These are phyloP conservation scores for Oncorhynchus gorbuscha DNA, from an alignment of 2,113 vertebrate genomes.

Conservation along the genomic window DNA sequence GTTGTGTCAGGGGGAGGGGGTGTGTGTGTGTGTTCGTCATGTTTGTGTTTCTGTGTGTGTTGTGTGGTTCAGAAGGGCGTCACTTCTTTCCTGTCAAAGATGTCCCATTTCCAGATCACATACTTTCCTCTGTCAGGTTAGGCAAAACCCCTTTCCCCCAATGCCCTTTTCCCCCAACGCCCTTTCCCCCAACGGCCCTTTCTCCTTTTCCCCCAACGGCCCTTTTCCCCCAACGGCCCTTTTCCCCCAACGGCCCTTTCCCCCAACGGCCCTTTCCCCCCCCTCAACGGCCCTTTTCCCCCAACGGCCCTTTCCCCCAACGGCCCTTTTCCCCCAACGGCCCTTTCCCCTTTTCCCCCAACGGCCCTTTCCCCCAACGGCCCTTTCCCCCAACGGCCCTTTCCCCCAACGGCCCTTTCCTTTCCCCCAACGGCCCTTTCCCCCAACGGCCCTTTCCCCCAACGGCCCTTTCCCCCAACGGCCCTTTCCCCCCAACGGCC, in stretches of 20 bases:
- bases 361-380: no score
- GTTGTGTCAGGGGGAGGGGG: neutral
- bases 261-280: conserved; percentile 27
- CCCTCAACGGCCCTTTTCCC: neutral
- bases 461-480: no score
- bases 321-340: no score
- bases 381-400: no score
- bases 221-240: conserved; percentile 26
- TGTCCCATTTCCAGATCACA: conserved; percentile 17
- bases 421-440: no score
- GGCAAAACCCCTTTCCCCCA: conserved; percentile 34
- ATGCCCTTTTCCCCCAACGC: no score
- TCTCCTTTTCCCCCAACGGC: conserved; percentile 1
- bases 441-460: no score
- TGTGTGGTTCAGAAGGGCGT: conserved; percentile 22
- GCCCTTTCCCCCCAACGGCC: no score
- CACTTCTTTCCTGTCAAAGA: no score
- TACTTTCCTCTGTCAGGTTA: conserved; percentile 47
- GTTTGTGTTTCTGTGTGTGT: neutral
- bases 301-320: conserved; percentile 26
- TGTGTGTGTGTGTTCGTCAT: neutral
- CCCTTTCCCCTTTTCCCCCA: no score
- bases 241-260: no score
- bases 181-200: neutral
- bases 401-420: no score